Conservation (phyloP, 1,140 invertebrate species). For the Drosophila burlai region DNA sequence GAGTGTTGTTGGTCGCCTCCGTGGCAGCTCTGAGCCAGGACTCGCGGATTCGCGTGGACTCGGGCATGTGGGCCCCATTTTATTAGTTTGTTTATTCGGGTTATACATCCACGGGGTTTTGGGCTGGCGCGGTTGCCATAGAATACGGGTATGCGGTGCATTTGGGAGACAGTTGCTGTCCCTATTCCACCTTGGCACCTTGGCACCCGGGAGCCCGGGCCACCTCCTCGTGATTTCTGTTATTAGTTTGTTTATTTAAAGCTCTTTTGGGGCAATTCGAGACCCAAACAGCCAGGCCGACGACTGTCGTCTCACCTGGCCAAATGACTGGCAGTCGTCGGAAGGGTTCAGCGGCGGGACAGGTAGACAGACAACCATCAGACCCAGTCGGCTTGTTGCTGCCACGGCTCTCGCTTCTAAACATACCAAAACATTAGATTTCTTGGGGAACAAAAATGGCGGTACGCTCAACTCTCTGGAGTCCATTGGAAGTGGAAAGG, state of each 20-base stretch:
- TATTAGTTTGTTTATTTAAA: conserved; percentile 84
- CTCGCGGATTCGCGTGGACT: conserved; percentile 33
- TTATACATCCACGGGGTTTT: conserved; percentile 74
- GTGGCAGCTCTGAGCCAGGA: conserved; percentile 48
- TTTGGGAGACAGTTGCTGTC: conserved; percentile 51
- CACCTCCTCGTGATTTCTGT: conserved; percentile 71
- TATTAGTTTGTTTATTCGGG: conserved; percentile 86
- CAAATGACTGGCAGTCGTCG: conserved; percentile 35
- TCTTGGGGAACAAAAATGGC: conserved; percentile 26
- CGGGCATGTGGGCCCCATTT: conserved; percentile 75
- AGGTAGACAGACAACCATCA: conserved; percentile 38
- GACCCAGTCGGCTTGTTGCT: conserved; percentile 46
- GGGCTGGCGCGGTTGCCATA: conserved; percentile 76
- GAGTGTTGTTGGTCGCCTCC: conserved; percentile 58
- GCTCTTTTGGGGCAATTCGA: conserved; percentile 69
- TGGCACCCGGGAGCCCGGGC: conserved; percentile 12
- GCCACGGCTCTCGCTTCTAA: conserved; percentile 56
- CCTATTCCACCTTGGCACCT: conserved; percentile 23
- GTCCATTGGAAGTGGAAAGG: conserved; percentile 8
- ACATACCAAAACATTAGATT: conserved; percentile 75
- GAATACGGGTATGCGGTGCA: conserved; percentile 46
- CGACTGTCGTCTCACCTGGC: conserved; percentile 32
- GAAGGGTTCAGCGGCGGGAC: conserved; percentile 26
- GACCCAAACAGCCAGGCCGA: conserved; percentile 54
- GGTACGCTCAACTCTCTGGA: conserved; percentile 30